Evolutionary conservation across 2,888 invertebrate species (phyloP), one percentile per base, ranked within the genome.

Genomic region (Troilus luridus): DNA sequence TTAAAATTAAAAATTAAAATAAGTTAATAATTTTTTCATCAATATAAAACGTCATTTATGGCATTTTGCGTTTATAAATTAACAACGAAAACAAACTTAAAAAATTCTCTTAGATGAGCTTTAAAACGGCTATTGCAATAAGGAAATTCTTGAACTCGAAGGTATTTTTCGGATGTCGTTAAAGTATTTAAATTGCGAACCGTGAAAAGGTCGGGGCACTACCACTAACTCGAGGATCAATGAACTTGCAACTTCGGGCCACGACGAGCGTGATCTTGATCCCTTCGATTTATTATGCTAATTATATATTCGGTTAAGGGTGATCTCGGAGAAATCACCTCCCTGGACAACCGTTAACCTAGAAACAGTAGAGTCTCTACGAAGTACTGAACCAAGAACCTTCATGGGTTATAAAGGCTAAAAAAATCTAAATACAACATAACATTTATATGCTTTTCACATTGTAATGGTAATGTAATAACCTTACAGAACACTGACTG

Each of bases 201-300:
- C 19, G 72, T 8, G 72, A 77, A 77, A 67, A 77, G 27, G 72
- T 41, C 27, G 41, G 72, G 41, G 41, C 72, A 41, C 72, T 41
- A 77, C 17, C 27, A 77, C 27, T 27, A 41, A 27, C 41, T 41
- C 72, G 41, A 77, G 72, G 72, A 77, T 77, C 72, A 77, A 77
- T 41, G 72, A 77, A 77, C 72, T 77, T 77, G 72, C 72, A 77
- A 77, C 72, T 14, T 17, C 72, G 72, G 72, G 72, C 72, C 72
- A 77, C 72, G 72, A 77, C 72, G 41, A 77, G 41, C 72, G 72
- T 77, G 72, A 77, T 77, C 17, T 77, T 77, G 27, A 77, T 77
- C 41, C 1, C 72, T 77, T 21, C 27, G 41, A 77, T 77, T 77
- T 77, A 77, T 77, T 77, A 77, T 77, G 72, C 72, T 17, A 77